Base-by-base conservation (phyloP, 2,888 invertebrate genomes). In the Orthosia gothica region DNA sequence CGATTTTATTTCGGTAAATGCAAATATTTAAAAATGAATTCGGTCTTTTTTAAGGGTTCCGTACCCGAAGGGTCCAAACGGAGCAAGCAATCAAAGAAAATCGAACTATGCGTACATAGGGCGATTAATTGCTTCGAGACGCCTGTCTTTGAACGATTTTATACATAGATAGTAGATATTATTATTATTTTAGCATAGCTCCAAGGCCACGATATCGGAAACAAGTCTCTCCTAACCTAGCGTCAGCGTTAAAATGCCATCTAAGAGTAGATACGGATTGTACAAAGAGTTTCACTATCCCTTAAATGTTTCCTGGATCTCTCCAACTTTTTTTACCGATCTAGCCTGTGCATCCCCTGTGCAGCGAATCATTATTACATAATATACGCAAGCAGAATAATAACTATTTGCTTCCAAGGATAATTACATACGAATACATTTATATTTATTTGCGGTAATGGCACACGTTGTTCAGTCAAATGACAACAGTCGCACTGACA, bases 381-480 rank as follows among this genome's bases (percentile, higher is more conserved):
- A 40, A 20, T 45, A 16, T 15, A 13, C 40, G 40, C n/a, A 23
- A 23, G 32, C 47, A 47, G 45, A 45, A 50, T 18, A 78, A 9
- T 40, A 5, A 40, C 23, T 40, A 40, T 40, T 40, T n/a, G n/a
- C 70, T 23, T 57, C 26, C 26, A 61, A 47, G 3, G 18, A 50
- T 49, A 59, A 59, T 80, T 81, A 52, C 15, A 5, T 50, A 65
- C 12, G 26, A 54, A 23, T 61, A 55, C 20, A 50, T 74, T 50
- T 23, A 20, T 50, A 61, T 23, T 23, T 61, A 13, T 23, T 54
- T 32, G 52, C 18, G 15, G 15, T n/a, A 67, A 67, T 23, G 7
- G 26, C 45, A 23, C 40, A n/a, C 11, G 50, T 20, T 23, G 45
- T 54, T 55, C 55, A 81, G 81, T 62, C 55, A 13, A 47, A 65